These are phyloP conservation scores for Diprion similis DNA, from an alignment of 1,140 invertebrate genomes.

Conservation along the genomic window DNA sequence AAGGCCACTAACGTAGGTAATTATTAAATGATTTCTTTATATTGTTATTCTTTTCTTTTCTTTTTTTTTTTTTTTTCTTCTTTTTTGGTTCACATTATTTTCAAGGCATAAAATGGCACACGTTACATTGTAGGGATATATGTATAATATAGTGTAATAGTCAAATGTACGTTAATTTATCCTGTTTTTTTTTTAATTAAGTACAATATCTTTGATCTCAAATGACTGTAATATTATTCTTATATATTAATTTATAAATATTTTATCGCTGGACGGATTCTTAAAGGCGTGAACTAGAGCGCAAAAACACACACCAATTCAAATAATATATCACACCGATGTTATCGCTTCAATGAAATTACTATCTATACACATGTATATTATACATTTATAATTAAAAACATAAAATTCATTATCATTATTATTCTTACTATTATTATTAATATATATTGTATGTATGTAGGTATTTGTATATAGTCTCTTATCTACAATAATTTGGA, in stretches of 20 bases:
- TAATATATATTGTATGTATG: no score
- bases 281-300: constrained; percentile 16
- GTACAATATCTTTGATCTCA: not conserved
- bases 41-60: not conserved
- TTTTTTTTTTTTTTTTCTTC: not conserved
- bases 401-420: not conserved
- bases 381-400: not conserved
- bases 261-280: constrained; percentile 11
- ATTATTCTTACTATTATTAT: no score
- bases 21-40: not conserved
- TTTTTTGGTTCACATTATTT: not conserved
- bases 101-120: constrained; percentile 7
- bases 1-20: constrained; percentile 4
- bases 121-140: constrained; percentile 2
- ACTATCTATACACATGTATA: not conserved
- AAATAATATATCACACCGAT: constrained; percentile 14
- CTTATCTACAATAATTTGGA: constrained; percentile 5
- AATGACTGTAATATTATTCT: not conserved
- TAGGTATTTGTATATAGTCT: not conserved
- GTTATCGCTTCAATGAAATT: constrained; percentile 4
- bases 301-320: constrained; percentile 17
- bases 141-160: not conserved
- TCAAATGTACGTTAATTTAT: not conserved
- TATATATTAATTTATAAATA: not conserved
- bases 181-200: not conserved